These are phyloP conservation scores for Atta cephalotes DNA, from an alignment of 1,140 invertebrate genomes.

Conservation along the genomic window DNA sequence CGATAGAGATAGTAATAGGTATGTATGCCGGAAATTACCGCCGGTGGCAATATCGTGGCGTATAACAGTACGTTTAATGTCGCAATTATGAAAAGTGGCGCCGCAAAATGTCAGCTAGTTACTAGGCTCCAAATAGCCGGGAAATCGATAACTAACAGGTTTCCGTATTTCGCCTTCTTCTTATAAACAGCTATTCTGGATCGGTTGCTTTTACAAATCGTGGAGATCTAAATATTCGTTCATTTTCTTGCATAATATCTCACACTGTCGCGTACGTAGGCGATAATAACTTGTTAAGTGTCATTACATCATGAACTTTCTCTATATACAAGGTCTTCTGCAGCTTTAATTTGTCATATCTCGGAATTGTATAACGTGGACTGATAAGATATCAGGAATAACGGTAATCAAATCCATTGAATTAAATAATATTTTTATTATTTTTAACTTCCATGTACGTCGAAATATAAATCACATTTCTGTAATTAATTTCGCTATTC, in stretches of 20 bases:
- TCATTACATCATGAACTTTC: constrained; percentile 40
- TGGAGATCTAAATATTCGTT: not conserved
- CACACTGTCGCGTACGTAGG: not conserved
- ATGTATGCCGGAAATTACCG: constrained; percentile 38
- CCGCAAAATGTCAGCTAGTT: constrained; percentile 41
- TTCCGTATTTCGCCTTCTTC: not conserved
- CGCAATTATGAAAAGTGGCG: constrained; percentile 32
- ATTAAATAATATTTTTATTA: no score
- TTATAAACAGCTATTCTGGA: constrained; percentile 11
- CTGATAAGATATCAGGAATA: no score
- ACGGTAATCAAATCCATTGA: no score
- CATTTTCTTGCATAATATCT: constrained; percentile 38
- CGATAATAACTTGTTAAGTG: constrained; percentile 1
- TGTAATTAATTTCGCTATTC: no score
- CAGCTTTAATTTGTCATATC: constrained; percentile 9
- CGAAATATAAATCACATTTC: no score
- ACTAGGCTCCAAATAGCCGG: not conserved
- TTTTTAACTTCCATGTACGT: no score
- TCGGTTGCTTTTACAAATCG: constrained; percentile 2
- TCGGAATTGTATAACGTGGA: not conserved
- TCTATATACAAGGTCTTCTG: constrained; percentile 10
- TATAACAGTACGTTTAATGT: constrained; percentile 43
- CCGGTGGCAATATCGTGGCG: not conserved
- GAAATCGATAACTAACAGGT: constrained; percentile 23
- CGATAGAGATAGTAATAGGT: constrained; percentile 13